phyloP scores from a whole-genome alignment of 2,888 invertebrate species.

The Platycheirus rosarum region DNA sequence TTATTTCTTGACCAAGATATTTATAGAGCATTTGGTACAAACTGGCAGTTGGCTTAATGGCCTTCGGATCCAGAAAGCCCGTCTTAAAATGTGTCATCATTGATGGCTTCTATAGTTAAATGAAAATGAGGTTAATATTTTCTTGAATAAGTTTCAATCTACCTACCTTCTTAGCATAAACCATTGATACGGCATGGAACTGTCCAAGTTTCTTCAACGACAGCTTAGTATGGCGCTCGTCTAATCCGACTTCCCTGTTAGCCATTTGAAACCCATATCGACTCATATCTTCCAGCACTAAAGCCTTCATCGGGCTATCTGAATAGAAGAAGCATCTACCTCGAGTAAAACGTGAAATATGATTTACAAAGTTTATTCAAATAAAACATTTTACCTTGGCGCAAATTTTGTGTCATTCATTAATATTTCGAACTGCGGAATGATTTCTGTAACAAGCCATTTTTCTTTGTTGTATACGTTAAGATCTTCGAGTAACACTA shows the following conservation, averaged over 20 bases:
- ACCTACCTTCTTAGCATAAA: slow-evolving; percentile 83
- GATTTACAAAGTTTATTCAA: background rate
- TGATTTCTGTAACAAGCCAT: slow-evolving; percentile 79
- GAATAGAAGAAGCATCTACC: slow-evolving; percentile 78
- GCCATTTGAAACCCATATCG: slow-evolving; percentile 83
- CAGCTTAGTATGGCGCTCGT: slow-evolving; percentile 83
- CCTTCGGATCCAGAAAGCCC: slow-evolving; percentile 76
- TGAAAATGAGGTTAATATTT: background rate
- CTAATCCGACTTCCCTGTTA: slow-evolving; percentile 83
- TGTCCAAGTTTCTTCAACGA: slow-evolving; percentile 84
- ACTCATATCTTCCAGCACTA: slow-evolving; percentile 81
- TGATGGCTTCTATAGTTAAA: slow-evolving; percentile 74
- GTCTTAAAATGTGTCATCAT: slow-evolving; percentile 74
- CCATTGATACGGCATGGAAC: slow-evolving; percentile 84
- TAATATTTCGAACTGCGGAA: slow-evolving; percentile 82
- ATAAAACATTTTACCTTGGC: slow-evolving; percentile 44
- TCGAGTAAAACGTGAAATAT: background rate
- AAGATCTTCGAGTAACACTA: slow-evolving; percentile 79
- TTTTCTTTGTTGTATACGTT: slow-evolving; percentile 83
- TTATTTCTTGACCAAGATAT: slow-evolving; percentile 76
- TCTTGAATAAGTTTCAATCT: no score
- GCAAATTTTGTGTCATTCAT: slow-evolving; percentile 76
- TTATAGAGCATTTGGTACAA: slow-evolving; percentile 41
- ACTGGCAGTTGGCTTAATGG: slow-evolving; percentile 5
- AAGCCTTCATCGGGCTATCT: slow-evolving; percentile 77